Evolutionary conservation across 2,797 vertebrate species (phyloP).

Genomic region (Sebastes matsubarae): DNA sequence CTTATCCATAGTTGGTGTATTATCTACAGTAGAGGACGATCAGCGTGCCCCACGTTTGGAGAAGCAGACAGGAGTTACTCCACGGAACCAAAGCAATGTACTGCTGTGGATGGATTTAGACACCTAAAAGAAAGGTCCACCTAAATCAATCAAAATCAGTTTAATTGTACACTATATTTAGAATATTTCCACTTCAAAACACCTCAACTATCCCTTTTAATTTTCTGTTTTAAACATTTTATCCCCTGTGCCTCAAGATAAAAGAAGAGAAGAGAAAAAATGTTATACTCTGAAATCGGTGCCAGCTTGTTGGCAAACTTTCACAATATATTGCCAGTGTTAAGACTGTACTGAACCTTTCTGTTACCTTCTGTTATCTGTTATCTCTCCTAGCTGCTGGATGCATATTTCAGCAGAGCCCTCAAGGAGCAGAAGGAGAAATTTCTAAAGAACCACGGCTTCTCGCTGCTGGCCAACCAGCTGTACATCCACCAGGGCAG

Average conservation of each 20-base stretch:
- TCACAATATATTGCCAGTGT: not conserved
- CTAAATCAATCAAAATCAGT: no score
- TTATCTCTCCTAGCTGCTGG: constrained; percentile 85
- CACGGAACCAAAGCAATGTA: no score
- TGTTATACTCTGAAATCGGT: not conserved
- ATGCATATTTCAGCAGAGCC: constrained; percentile 95
- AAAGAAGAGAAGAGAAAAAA: not conserved
- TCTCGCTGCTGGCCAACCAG: constrained; percentile 97
- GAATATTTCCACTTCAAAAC: no score
- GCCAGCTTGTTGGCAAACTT: not conserved
- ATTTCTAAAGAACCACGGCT: constrained; percentile 96
- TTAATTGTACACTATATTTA: no score
- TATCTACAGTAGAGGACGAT: no score
- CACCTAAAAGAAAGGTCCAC: no score
- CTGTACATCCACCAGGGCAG: constrained; percentile 95
- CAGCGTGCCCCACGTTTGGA: no score
- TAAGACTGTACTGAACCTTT: not conserved
- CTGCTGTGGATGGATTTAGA: no score
- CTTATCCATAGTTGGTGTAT: no score
- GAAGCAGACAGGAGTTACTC: no score
- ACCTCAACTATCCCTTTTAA: not conserved
- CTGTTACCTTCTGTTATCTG: not conserved
- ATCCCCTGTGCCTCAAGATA: not conserved
- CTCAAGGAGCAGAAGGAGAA: constrained; percentile 96
- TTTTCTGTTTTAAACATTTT: not conserved